Base-by-base conservation (phyloP, 2,888 invertebrate genomes). In the Scaptomyza parva region DNA sequence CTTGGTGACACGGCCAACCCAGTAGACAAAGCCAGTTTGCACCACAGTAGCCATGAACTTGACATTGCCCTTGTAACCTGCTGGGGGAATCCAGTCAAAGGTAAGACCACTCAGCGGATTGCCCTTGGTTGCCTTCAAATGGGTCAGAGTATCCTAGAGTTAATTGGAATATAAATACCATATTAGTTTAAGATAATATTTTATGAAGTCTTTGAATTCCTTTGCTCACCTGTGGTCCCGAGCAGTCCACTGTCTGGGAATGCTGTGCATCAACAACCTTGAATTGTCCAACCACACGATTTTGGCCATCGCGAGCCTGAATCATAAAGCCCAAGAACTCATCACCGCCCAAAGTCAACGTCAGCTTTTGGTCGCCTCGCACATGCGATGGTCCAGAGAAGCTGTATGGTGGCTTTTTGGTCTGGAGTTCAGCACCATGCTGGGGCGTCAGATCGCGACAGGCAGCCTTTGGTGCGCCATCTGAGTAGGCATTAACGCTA, bases 41-140 rank as follows among this genome's bases (percentile, higher is more conserved):
- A 94, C 96, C 57, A 95, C 93, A 35, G 96, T 95, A 14, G 93
- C 94, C 86, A 95, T 94, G 91, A 96, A 94, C 83, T 93, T 93
- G 68, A 94, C 93, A 70, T 93, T 93, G 69, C 93, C 95, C 85
- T 93, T 94, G 78, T 94, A 92, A 62, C 92, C 92, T 43, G 92
- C 92, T 35, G 96, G 95, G 9, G 96, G 93, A 57, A 93, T 93
- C 96, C 96, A 96, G 14, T 93, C 93, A 76, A 94, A 92, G 44
- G 92, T 91, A 1, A 95, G 89, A 12, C 93, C 92, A 77, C 93
- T 94, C 78, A 93, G 92, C 9, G 92, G 92, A 68, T 93, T 92
- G 14, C 92, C 93, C 71, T 70, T 74, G 3, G 45, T 45, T 17
- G 94, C 93, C 81, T 94, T 94, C 86, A 93, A 94, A 91, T 96